These are phyloP conservation scores for Diaphora mendica DNA, from an alignment of 2,888 invertebrate species.

Conservation along the genomic window DNA sequence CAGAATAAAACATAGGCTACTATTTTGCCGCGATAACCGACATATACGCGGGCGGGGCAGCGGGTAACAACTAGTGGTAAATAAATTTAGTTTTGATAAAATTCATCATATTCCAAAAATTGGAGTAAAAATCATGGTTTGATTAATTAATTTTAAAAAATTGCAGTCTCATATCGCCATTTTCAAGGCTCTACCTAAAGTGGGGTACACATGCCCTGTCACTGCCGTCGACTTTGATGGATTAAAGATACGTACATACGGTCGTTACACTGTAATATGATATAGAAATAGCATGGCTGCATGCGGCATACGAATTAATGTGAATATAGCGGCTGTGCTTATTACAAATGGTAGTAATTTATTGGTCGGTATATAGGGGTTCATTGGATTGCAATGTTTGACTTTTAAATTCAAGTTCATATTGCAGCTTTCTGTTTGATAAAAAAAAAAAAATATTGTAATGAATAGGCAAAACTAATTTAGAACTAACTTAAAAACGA, in stretches of 20 bases:
- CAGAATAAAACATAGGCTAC: no score
- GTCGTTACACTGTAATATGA: slow-evolving; percentile 42
- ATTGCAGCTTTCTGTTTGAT: neutral
- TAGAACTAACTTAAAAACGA: neutral
- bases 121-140: no score
- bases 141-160: neutral
- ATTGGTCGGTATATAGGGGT: neutral
- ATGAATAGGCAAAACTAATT: no score
- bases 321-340: slow-evolving; percentile 1
- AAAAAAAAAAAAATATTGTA: no score
- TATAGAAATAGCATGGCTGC: slow-evolving; percentile 35
- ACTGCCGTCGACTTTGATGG: slow-evolving; percentile 61
- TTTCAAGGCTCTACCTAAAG: slow-evolving; percentile 42
- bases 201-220: slow-evolving; percentile 51
- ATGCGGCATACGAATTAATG: slow-evolving; percentile 36
- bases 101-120: no score
- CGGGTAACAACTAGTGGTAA: no score
- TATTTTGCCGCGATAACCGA: no score
- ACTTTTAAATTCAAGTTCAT: neutral
- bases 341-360: slow-evolving; percentile 4
- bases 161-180: slow-evolving; percentile 19
- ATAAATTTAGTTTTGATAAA: no score
- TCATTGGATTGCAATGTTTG: neutral
- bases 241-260: slow-evolving; percentile 56
- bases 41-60: no score